Percentiles rank a stretch among this genome's conserved stretches.
These are phyloP conservation scores for Monoplex corrugatus DNA, from an alignment of 2,888 invertebrate species.

Conservation along the genomic window DNA sequence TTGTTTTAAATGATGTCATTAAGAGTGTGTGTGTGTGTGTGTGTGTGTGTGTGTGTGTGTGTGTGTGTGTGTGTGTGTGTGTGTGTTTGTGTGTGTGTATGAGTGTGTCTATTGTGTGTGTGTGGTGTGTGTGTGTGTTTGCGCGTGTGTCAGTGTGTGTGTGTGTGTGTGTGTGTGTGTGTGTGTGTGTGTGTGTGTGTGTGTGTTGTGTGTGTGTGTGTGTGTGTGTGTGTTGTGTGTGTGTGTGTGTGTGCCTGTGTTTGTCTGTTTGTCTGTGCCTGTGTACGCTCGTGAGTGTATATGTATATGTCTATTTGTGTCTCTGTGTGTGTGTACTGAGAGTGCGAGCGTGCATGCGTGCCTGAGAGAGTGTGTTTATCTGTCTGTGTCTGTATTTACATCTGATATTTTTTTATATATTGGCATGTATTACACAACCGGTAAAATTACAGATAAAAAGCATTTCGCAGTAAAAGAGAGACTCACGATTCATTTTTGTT, in stretches of 20 bases:
- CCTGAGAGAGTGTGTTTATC: not conserved
- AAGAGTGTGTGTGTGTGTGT: no score
- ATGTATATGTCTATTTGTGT: not conserved
- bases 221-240: not conserved
- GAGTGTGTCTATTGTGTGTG: not conserved
- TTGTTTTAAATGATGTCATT: no score
- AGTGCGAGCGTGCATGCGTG: not conserved
- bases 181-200: not conserved
- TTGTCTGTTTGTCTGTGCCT: not conserved
- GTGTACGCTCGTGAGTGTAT: not conserved
- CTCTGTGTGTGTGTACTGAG: not conserved
- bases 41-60: no score
- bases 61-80: slow-evolving; percentile 7
- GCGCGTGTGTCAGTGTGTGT: not conserved
- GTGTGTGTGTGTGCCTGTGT: not conserved
- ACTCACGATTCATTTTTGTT: no score
- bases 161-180: not conserved
- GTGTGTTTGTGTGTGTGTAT: not conserved
- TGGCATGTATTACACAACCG: no score
- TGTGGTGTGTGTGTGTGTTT: not conserved
- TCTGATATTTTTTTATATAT: not conserved
- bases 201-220: not conserved
- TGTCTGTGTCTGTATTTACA: not conserved
- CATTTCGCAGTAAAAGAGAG: no score
- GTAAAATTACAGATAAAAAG: no score